phyloP scores from a whole-genome alignment of 1,140 invertebrate genomes.

The Drosophila jambulina region DNA sequence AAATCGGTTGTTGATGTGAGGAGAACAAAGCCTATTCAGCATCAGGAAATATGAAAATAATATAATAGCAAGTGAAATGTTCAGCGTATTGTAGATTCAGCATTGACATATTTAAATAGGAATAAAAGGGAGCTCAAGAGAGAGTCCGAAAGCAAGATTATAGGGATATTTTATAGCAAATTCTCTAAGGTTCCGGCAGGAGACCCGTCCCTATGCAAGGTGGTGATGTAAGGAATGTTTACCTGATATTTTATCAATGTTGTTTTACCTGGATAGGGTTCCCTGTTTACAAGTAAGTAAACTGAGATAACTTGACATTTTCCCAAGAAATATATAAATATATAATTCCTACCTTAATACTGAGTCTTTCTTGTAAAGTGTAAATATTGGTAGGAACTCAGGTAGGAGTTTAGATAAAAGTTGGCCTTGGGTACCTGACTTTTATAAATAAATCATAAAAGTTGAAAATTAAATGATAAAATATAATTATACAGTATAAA shows the following conservation, averaged over 20 bases:
- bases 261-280: neutral
- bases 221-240: neutral
- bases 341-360: neutral
- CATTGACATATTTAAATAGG: slow-evolving; percentile 3
- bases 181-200: neutral
- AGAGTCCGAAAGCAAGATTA: too few relatives aligned
- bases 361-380: neutral
- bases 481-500: neutral
- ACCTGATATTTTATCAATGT: neutral
- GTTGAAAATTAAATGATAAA: neutral
- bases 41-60: neutral
- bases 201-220: neutral
- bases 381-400: neutral
- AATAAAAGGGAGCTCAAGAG: neutral
- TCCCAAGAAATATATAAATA: neutral
- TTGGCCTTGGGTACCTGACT: neutral
- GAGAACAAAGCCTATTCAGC: slow-evolving; percentile 9
- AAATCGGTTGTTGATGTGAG: neutral
- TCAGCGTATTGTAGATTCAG: neutral
- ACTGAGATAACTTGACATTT: neutral
- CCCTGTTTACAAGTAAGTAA: neutral
- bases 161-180: neutral
- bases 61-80: neutral
- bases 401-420: neutral
- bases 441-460: neutral